Percentiles rank a stretch among this genome's conserved stretches.
Evolutionary conservation across 2,113 vertebrate species (phyloP).

Genomic region (Erpornis zantholeuca): DNA sequence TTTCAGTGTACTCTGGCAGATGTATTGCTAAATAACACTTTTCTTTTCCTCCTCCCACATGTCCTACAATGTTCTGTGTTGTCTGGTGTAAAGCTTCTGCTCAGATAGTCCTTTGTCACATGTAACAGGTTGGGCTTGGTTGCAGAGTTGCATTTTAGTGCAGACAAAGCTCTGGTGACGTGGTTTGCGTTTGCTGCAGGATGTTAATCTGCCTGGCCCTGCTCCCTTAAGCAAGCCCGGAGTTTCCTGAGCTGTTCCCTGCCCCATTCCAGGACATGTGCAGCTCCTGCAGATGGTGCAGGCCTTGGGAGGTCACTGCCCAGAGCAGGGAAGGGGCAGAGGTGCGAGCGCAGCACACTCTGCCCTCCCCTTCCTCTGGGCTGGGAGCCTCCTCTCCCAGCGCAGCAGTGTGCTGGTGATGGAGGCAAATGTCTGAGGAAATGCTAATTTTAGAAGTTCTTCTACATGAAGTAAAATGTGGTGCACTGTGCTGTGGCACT

Average conservation of each 20-base stretch:
- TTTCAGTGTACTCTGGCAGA: not conserved
- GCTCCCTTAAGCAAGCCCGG: not conserved
- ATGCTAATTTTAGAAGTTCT: not conserved
- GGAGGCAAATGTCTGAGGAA: not conserved
- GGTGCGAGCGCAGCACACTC: not conserved
- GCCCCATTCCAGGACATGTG: not conserved
- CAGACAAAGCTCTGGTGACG: not conserved
- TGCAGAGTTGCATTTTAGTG: not conserved
- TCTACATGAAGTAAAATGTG: not conserved
- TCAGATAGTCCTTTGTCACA: not conserved
- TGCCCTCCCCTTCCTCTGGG: not conserved
- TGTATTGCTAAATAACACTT: not conserved
- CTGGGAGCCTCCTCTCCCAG: not conserved
- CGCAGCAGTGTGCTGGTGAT: not conserved
- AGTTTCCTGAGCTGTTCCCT: not conserved
- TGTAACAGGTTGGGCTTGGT: not conserved
- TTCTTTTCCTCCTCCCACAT: not conserved
- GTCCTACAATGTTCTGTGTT: not conserved
- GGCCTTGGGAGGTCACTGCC: not conserved
- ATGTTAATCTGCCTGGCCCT: not conserved
- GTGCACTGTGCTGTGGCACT: not conserved
- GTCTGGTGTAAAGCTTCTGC: not conserved
- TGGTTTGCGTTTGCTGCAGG: not conserved
- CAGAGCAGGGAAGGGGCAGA: not conserved
- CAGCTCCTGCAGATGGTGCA: not conserved